Evolutionary conservation across 2,797 vertebrate species (phyloP), one percentile per base, ranked within the genome.

Genomic region (Moxostoma hubbsi): DNA sequence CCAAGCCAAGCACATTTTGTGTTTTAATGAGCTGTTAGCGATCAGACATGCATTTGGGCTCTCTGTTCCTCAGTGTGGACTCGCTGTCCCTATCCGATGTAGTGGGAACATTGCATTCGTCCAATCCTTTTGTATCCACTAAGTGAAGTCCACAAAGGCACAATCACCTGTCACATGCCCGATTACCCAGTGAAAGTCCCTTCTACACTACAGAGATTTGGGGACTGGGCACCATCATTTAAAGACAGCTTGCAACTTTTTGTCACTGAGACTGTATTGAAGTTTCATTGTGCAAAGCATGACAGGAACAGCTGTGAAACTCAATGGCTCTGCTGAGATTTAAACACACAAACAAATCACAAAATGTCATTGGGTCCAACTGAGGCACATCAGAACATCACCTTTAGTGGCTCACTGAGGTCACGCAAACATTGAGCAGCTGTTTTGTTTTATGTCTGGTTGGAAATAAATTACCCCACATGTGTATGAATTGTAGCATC

Each of bases 331-430:
- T 87, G 89, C 92, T 91, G 92, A 46, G 91, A 82, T 85, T 90
- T 89, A 92, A 92, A 90, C 82, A 93, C 90, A 94, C 93, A 94
- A 94, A 93, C 93, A 94, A 79, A 86, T 87, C 83, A 81, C 87
- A 79, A 83, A 88, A 87, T 75, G 86, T 77, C 84, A 91, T 87
- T 87, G 91, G 76, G 78, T 83, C 85, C 87, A 89, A 89, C 89
- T 87, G 85, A 89, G 79, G 85, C 90, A 72, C 92, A 75, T 86
- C 90, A 78, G 91, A 92, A 90, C 75, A 74, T 68, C 83, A 88
- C 88, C 86, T 87, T 73, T 77, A 87, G 89, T 91, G 85, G 72
- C 80, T 69, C 81, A 85, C 85, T 77, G 83, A 92, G 90, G 88
- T 91, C 89, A 92, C 78, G 90, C 81, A 93, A 94, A 94, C 92